These are phyloP conservation scores for Petrocephalus sullivani DNA, from an alignment of 2,797 vertebrate species.

Conservation along the genomic window DNA sequence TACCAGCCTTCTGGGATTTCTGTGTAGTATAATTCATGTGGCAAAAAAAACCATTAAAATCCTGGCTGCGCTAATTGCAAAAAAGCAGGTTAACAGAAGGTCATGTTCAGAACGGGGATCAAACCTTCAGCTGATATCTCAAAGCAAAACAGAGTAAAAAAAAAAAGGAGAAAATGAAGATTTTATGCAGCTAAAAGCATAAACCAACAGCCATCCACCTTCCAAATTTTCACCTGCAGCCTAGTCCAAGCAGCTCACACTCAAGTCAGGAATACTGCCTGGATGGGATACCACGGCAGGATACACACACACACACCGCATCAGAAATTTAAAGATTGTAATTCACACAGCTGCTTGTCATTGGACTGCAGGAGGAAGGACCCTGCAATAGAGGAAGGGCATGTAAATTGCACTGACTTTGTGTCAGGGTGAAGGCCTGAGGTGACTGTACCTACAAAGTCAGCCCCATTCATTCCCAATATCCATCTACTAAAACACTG, in stretches of 20 bases:
- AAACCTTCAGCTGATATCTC: neutral
- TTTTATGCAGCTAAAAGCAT: neutral
- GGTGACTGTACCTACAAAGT: neutral
- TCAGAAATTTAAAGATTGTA: neutral
- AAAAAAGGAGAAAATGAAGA: neutral
- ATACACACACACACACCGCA: neutral
- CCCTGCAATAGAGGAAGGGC: neutral
- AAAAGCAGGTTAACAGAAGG: neutral
- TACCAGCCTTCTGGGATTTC: neutral
- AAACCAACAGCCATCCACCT: neutral
- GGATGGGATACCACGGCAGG: neutral
- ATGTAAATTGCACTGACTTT: neutral
- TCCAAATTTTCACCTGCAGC: neutral
- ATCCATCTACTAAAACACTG: neutral
- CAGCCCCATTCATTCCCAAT: neutral
- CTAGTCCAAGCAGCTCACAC: neutral
- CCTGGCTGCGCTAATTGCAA: neutral
- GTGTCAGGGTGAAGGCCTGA: neutral
- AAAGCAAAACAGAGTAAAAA: neutral
- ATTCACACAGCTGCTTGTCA: neutral
- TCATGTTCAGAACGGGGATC: neutral
- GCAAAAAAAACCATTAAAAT: neutral
- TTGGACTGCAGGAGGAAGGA: neutral
- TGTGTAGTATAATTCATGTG: neutral
- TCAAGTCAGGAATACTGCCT: neutral